Percentiles rank a stretch among this genome's conserved stretches.
Conservation (phyloP, 2,888 invertebrate species). For the Idaea dimidiata region DNA sequence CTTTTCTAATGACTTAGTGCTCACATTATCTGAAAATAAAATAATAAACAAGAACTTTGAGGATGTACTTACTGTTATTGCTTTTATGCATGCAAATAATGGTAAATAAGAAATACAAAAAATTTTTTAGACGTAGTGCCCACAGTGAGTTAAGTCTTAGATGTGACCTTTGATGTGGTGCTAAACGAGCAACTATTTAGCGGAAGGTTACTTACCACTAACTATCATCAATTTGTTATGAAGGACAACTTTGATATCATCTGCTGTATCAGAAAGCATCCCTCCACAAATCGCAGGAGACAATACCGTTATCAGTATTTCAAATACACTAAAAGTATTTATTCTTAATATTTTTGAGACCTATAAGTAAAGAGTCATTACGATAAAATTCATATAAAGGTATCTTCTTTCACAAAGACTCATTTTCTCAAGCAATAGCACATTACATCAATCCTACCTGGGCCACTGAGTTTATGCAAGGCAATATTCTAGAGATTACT, state of each 20-base stretch:
- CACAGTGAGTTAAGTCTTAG: too few species aligned
- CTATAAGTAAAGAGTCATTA: conserved; percentile 4
- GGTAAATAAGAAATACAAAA: too few species aligned
- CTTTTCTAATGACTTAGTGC: conserved; percentile 2
- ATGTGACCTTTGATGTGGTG: too few species aligned
- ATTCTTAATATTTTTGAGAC: conserved; percentile 3
- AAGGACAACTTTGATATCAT: conserved; percentile 8
- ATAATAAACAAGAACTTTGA: neutral
- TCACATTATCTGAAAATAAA: conserved; percentile 6
- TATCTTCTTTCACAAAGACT: neutral
- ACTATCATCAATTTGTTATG: conserved; percentile 6
- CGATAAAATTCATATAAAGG: neutral
- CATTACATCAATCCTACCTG: too few species aligned
- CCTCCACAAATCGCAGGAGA: conserved; percentile 9
- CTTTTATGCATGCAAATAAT: too few species aligned
- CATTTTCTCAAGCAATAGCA: neutral
- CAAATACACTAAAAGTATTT: conserved; percentile 3
- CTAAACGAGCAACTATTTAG: too few species aligned
- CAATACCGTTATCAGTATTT: neutral
- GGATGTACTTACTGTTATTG: too few species aligned
- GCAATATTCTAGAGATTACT: neutral
- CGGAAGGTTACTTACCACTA: conserved; percentile 3
- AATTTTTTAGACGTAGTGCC: too few species aligned
- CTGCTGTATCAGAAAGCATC: conserved; percentile 8
- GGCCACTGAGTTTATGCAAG: too few species aligned